Evolutionary conservation across 2,888 invertebrate genomes (phyloP).

Genomic region (Drosophila anomalata): DNA sequence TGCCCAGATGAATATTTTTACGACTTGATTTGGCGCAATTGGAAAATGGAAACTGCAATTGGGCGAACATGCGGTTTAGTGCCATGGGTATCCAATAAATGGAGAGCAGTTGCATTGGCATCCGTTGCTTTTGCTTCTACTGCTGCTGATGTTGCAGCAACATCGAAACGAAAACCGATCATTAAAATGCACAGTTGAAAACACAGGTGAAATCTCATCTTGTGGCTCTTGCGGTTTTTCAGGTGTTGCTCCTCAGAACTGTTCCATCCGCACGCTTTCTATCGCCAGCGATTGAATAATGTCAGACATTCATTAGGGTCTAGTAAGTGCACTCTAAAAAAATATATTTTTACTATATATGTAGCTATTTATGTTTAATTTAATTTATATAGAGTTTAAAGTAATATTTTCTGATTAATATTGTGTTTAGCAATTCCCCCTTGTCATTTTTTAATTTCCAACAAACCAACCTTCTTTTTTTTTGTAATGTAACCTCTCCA

Average conservation of each 20-base stretch:
- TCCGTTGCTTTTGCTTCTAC: constrained; percentile 43
- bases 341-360: too few species aligned
- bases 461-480: background rate
- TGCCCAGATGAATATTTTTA: constrained; percentile 51
- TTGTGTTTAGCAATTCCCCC: too few species aligned
- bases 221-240: constrained; percentile 40
- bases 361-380: too few species aligned
- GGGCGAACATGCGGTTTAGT: constrained; percentile 45
- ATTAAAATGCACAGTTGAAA: constrained; percentile 54
- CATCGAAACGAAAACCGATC: constrained; percentile 36
- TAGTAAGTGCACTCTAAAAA: background rate
- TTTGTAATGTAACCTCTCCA: background rate
- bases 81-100: constrained; percentile 18
- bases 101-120: constrained; percentile 6
- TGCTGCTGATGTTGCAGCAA: constrained; percentile 46
- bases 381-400: too few species aligned
- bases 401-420: too few species aligned
- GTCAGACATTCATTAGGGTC: constrained; percentile 35
- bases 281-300: constrained; percentile 29
- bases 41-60: constrained; percentile 47
- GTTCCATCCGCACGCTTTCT: constrained; percentile 35
- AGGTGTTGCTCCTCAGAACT: constrained; percentile 46
- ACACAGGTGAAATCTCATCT: constrained; percentile 49
- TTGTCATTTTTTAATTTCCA: too few species aligned
- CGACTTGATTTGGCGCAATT: constrained; percentile 56